phyloP scores from a whole-genome alignment of 2,888 invertebrate genomes.

The Torymus tubicola region DNA sequence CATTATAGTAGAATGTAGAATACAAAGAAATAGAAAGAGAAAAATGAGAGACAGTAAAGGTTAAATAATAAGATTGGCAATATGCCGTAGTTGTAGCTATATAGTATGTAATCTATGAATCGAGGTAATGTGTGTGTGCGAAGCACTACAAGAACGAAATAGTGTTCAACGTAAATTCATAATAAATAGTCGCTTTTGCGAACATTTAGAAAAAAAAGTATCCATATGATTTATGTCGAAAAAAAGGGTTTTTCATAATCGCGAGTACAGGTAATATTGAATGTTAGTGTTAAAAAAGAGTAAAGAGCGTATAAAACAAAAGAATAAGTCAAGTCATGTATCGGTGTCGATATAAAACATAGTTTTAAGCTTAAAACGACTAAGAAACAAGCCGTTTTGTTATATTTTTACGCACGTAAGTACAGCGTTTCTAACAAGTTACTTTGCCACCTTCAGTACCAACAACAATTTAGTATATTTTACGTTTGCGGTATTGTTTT shows the following conservation, averaged over 20 bases:
- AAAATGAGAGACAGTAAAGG: constrained; percentile 14
- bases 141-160: constrained; percentile 54
- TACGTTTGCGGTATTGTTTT: neutral
- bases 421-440: constrained; percentile 59
- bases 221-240: too few relatives aligned
- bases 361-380: constrained; percentile 49
- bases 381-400: constrained; percentile 36
- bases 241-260: too few relatives aligned
- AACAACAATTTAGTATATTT: constrained; percentile 47
- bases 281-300: constrained; percentile 5
- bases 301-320: constrained; percentile 8
- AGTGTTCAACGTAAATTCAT: constrained; percentile 62
- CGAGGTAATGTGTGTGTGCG: constrained; percentile 25
- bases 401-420: constrained; percentile 52
- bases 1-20: constrained; percentile 14
- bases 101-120: neutral
- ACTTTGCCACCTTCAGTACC: constrained; percentile 62
- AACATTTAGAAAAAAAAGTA: too few relatives aligned
- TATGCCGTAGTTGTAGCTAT: constrained; percentile 19
- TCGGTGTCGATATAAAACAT: neutral
- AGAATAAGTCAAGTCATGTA: constrained; percentile 10
- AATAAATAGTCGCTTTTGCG: constrained; percentile 40
- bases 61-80: constrained; percentile 1
- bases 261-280: too few relatives aligned
- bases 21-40: constrained; percentile 16